phyloP scores from a whole-genome alignment of 2,797 vertebrate species.

The Rhodeus uyekii region DNA sequence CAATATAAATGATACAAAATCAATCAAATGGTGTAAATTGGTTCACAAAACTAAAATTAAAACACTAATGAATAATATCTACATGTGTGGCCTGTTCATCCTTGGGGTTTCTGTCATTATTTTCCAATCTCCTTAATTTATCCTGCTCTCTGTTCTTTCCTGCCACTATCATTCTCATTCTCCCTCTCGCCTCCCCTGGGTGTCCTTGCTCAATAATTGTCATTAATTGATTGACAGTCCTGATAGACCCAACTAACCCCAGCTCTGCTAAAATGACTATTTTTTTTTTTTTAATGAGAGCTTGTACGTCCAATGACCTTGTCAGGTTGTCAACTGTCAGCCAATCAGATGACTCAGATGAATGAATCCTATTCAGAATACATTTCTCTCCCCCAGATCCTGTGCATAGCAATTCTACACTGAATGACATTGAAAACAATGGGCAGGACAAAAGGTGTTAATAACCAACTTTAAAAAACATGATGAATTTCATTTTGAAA shows the following conservation, averaged over 20 bases:
- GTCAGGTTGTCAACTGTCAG: slow-evolving; percentile 94
- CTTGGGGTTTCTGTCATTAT: slow-evolving; percentile 79
- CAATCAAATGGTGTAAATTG: slow-evolving; percentile 17
- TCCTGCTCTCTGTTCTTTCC: slow-evolving; percentile 83
- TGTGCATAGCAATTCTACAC: slow-evolving; percentile 65
- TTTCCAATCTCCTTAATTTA: slow-evolving; percentile 82
- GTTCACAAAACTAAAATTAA: slow-evolving; percentile 22
- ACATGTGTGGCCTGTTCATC: slow-evolving; percentile 76
- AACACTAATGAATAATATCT: slow-evolving; percentile 67
- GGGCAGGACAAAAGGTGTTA: slow-evolving; percentile 6
- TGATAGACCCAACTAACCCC: slow-evolving; percentile 96
- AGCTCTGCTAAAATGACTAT: slow-evolving; percentile 92
- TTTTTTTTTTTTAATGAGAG: slow-evolving; percentile 93
- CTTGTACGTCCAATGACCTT: slow-evolving; percentile 98
- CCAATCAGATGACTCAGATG: slow-evolving; percentile 62
- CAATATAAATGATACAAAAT: slow-evolving; percentile 23
- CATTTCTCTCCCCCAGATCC: slow-evolving; percentile 63
- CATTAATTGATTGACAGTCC: slow-evolving; percentile 99
- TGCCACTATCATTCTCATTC: slow-evolving; percentile 89
- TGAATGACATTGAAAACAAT: slow-evolving; percentile 69
- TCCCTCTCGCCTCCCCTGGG: slow-evolving; percentile 79
- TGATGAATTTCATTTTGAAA: slow-evolving; percentile 2
- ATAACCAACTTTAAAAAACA: slow-evolving; percentile 5
- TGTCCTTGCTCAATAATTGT: slow-evolving; percentile 98
- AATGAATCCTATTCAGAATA: slow-evolving; percentile 70